phyloP scores from a whole-genome alignment of 2,888 invertebrate species.

The Priocnemis perturbator region DNA sequence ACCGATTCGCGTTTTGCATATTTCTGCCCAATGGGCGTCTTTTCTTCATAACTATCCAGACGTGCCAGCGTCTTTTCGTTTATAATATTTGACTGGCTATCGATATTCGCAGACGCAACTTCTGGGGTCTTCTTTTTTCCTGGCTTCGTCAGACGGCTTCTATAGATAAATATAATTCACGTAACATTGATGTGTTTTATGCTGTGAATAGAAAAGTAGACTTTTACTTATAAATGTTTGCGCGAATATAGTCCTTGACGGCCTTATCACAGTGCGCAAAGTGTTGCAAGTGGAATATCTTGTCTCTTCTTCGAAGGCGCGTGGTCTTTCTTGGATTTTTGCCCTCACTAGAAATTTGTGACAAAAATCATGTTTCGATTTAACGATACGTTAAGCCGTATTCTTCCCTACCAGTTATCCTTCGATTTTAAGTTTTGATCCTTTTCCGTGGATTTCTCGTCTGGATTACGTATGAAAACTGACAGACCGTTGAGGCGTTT shows the following conservation, averaged over 20 bases:
- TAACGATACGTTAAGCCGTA: too few species aligned
- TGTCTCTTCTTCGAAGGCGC: constrained; percentile 9
- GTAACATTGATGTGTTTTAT: constrained; percentile 2
- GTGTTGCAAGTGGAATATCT: constrained; percentile 51
- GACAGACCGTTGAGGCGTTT: constrained; percentile 50
- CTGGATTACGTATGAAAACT: constrained; percentile 10
- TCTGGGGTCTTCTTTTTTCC: constrained; percentile 36
- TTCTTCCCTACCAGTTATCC: too few species aligned
- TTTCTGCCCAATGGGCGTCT: not conserved
- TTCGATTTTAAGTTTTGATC: too few species aligned
- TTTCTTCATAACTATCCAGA: constrained; percentile 13
- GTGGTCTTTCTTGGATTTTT: not conserved
- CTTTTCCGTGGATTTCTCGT: not conserved
- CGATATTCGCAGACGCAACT: too few species aligned
- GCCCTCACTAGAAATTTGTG: not conserved
- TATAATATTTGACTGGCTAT: too few species aligned
- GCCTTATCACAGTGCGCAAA: constrained; percentile 42
- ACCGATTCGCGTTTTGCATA: too few species aligned
- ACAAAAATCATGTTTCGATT: too few species aligned
- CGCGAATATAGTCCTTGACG: constrained; percentile 42
- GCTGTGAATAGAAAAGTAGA: constrained; percentile 5
- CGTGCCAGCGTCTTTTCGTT: constrained; percentile 17
- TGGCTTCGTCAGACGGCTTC: constrained; percentile 41
- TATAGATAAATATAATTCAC: constrained; percentile 17
- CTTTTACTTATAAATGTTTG: constrained; percentile 52